Evolutionary conservation across 2,797 vertebrate species (phyloP).

Genomic region (Sebastes itinus): DNA sequence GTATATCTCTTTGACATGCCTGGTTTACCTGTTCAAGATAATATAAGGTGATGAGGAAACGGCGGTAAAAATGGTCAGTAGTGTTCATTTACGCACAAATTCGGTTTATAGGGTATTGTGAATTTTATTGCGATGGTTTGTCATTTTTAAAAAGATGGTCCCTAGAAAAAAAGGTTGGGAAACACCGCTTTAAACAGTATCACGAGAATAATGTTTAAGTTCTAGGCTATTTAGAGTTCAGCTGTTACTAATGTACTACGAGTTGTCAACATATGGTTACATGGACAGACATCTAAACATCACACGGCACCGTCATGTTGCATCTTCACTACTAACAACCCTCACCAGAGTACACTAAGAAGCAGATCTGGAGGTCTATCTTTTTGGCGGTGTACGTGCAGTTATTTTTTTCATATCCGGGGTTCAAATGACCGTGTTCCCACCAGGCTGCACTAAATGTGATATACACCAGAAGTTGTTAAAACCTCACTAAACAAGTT

Average conservation of each 20-base stretch:
- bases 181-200: no score
- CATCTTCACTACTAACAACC: background rate
- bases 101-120: no score
- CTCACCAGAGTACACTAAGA: background rate
- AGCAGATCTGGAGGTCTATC: background rate
- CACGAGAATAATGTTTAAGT: no score
- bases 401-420: background rate
- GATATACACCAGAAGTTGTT: background rate
- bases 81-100: no score
- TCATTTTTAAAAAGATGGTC: no score
- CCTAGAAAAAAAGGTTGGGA: no score
- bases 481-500: slow-evolving; percentile 3
- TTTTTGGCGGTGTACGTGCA: background rate
- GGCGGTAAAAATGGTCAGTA: no score
- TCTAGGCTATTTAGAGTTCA: background rate
- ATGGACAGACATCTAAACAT: background rate
- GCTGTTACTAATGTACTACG: background rate
- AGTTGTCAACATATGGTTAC: background rate
- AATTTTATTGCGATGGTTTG: no score
- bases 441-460: background rate
- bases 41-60: no score
- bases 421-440: background rate
- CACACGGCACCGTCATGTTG: background rate
- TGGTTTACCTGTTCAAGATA: no score
- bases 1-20: no score